Evolutionary conservation across 2,888 invertebrate species (phyloP), one percentile per base, ranked within the genome.

Genomic region (Dinocampus coccinellae): DNA sequence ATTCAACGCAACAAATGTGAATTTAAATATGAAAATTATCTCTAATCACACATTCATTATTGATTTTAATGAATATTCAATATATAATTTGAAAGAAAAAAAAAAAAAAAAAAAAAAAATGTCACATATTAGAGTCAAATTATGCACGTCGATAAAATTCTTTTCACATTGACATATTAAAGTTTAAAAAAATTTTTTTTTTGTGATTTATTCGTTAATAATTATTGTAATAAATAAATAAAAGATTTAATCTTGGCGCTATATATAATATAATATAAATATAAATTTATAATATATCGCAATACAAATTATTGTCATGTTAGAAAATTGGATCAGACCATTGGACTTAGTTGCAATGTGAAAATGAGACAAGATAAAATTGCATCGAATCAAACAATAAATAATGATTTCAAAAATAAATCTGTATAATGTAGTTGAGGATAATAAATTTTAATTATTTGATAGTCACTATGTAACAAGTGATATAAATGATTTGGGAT

Each of bases 1-100:
- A 98, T 85, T 97, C 97, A 0, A 98, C 98, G 2, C 97, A 98
- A 84, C 97, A 97, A 86, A 94, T 95, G 95, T 96, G 86, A 89
- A 65, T 55, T 64, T n/a, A 16, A 58, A 7, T 6, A 29, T 29
- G n/a, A 34, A 29, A 57, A 58, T 29, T 16, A 34, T 33, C 9
- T 58, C 16, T 33, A 33, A 2, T 33, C 20, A 58, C 20, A 29
- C 29, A 29, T 3, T n/a, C 2, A 10, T 16, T 29, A 6, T 58
- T 10, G 20, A 58, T 58, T 58, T 11, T n/a, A 58, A 55, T 11
- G 34, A 26, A 33, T 58, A 58, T 33, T 16, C 34, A 58, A 26
- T 57, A 57, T 16, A 58, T n/a, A n/a, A n/a, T 26, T n/a, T n/a
- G n/a, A n/a, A n/a, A n/a, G n/a, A n/a, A n/a, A n/a, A n/a, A n/a